Evolutionary conservation across 2,113 vertebrate species (phyloP), one percentile per base, ranked within the genome.

Genomic region (Puntigrus tetrazona): DNA sequence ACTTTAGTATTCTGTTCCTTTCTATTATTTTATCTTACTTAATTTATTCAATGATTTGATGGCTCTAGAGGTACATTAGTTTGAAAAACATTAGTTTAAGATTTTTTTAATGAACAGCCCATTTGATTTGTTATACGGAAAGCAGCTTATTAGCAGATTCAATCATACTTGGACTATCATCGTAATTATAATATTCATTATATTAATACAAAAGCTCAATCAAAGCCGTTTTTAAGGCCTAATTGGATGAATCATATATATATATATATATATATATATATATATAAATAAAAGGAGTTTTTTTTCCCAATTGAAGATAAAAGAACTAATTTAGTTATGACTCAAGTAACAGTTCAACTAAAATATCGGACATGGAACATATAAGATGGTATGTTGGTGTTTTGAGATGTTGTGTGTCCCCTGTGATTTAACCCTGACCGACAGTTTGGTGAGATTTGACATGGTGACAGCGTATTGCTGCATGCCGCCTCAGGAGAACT

Each of bases 401-500:
- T 43, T 6, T 78, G 36, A 61, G 31, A 20, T 77, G 75, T 38
- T 36, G 47, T 76, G 29, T 77, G n/a, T 29, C 13, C 43, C 2
- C 4, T 76, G 43, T 29, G 34, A 22, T 16, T 38, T 25, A 59
- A 57, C 22, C 36, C 34, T 41, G 34, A 27, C 22, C 2, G n/a
- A 3, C 29, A 16, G 70, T 45, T 73, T 73, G 70, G 38, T 38
- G 34, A 38, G 67, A 70, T 70, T 36, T 70, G 67, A 22, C 34
- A 59, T 38, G 31, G 52, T 20, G n/a, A 43, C 2, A 5, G 8
- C 34, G 22, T 13, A 43, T 79, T 79, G n/a, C 77, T 63, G 77
- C 55, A 43, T 61, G 77, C 52, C 43, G 76, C 76, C 55, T 78
- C 55, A 61, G 55, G 36, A 78, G 7, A 77, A 36, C 29, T 8